Base-by-base conservation (phyloP, 1,140 invertebrate genomes). In the Magallana gigas region DNA sequence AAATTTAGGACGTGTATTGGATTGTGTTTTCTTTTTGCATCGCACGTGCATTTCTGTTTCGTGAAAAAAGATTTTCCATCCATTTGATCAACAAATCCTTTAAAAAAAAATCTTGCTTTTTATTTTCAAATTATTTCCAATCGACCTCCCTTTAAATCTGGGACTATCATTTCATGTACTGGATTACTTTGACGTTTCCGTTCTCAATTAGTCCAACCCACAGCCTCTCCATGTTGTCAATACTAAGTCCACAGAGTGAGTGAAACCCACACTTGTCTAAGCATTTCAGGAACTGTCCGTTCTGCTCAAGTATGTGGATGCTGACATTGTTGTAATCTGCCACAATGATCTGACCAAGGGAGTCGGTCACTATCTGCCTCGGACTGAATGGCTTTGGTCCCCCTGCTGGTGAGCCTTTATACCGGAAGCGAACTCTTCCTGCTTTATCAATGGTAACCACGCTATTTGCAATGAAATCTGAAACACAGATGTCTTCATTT, bases 211-310 rank as follows among this genome's bases (percentile, higher is more conserved):
- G 36, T 11, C 68, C 68, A 8, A 76, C 68, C 68, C 68, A 76
- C 68, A 76, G 36, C 23, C 23, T 76, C 68, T 29, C 68, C 68
- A 29, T 29, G 14, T 12, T 76, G 68, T 76, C 68, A 8, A 83
- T n/a, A 58, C 82, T 59, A 23, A 57, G 58, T 83, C 57, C 57
- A 16, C 3, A 8, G 48, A 14, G 57, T 6, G 6, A 14, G 18
- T 8, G 8, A 14, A 58, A 29, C 4, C 16, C 82, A 83, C 57
- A 59, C 5, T 57, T 58, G 8, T 58, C 58, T 16, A 83, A 11
- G 48, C 58, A 83, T 83, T 57, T 83, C 14, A 83, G 2, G 58
- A 83, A 83, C n/a, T 83, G 57, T 58, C 82, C 82, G 18, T 83
- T 29, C 12, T 83, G 82, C n/a, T 83, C 58, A 9, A 83, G 23